Base-by-base conservation (phyloP, 2,113 vertebrate genomes). In the Chamaetylas fuelleborni region DNA sequence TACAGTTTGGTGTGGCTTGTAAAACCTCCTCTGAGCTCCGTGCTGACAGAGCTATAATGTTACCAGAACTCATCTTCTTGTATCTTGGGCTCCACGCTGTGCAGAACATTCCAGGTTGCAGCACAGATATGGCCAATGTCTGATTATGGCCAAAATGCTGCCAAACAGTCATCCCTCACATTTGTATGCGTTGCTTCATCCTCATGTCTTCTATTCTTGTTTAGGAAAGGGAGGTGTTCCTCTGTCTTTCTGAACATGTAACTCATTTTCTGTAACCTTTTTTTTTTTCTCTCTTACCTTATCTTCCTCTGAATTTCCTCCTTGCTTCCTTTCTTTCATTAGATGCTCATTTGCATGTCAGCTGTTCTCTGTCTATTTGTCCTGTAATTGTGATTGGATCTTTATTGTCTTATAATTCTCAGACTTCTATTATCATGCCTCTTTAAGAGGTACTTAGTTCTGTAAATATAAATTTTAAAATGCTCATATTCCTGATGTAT, bases 51-150 rank as follows among this genome's bases (percentile, higher is more conserved):
- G 60, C 56, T 20, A 0, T 29, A 6, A 31, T 60, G 13, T 72
- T 61, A 33, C 48, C 36, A 10, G 53, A 16, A 5, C 62, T 58
- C 14, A 4, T 45, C 38, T 26, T 14, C 53, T 2, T 3, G 0
- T 26, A 2, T 25, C 26, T 43, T 4, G 0, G 23, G 24, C 50
- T 17, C 36, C 31, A 8, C 14, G 0, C n/a, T 5, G 38, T 28
- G 43, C 18, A 2, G 20, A 36, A 8, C 19, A 0, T n/a, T 48
- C 15, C 60, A 0, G 0, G 10, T 1, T n/a, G 56, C 42, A 20
- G 73, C 73, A 40, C 69, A 50, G 60, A 12, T 24, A 25, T 1
- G 25, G 67, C 29, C 57, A 11, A 0, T 38, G 38, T 12, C 47
- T 47, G 23, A 6, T 54, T 50, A 38, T 43, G 45, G 67, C n/a